Conservation (phyloP, 2,888 invertebrate species). For the Torymus texanus region DNA sequence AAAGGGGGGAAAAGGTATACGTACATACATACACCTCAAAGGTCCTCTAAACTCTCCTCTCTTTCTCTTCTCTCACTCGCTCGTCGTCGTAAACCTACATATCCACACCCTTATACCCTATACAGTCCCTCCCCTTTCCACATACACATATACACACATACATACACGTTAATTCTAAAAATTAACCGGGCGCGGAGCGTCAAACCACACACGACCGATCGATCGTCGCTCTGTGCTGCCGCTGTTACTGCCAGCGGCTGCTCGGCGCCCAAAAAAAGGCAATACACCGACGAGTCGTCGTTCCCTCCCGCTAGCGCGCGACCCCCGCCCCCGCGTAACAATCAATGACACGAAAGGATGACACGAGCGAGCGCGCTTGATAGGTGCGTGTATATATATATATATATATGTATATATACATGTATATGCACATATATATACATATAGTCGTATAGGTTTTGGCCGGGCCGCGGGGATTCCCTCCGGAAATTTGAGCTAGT, state of each 20-base stretch:
- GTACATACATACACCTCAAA: too few species aligned
- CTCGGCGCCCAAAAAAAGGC: too few species aligned
- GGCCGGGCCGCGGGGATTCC: conserved; percentile 37
- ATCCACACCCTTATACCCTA: not conserved
- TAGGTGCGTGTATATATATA: not conserved
- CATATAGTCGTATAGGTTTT: not conserved
- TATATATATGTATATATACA: not conserved
- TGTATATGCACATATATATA: not conserved
- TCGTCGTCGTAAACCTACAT: conserved; percentile 2
- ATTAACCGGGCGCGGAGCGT: too few species aligned
- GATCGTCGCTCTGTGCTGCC: too few species aligned
- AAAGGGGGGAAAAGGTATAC: not conserved
- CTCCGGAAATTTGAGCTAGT: conserved; percentile 54
- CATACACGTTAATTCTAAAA: not conserved
- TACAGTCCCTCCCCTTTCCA: not conserved
- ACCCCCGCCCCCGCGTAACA: not conserved
- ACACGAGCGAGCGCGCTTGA: conserved; percentile 2
- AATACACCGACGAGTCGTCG: too few species aligned
- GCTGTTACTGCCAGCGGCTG: too few species aligned
- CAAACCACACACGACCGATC: not conserved
- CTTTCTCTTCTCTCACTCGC: too few species aligned
- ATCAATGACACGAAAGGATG: conserved; percentile 33
- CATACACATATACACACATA: not conserved
- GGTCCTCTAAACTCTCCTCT: too few species aligned
- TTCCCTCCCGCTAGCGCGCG: too few species aligned